Conservation (phyloP, 2,797 vertebrate species). For the Trachops cirrhosus region DNA sequence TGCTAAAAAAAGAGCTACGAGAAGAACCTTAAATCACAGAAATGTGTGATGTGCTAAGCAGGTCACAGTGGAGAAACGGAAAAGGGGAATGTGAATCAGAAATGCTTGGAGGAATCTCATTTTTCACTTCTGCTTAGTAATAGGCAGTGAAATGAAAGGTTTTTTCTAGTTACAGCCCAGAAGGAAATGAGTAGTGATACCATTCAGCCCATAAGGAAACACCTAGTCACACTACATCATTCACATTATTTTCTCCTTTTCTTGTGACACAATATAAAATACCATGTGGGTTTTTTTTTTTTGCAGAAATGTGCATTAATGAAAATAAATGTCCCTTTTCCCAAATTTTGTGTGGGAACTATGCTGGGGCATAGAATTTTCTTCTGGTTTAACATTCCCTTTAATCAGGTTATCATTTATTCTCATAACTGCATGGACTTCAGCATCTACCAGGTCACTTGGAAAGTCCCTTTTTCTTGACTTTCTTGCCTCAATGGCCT, state of each 20-base stretch:
- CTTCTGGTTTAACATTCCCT: not conserved
- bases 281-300: constrained; percentile 44
- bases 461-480: not conserved
- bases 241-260: not conserved
- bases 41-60: not conserved
- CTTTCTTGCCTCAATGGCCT: not conserved
- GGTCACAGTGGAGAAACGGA: constrained; percentile 35
- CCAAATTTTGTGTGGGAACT: not conserved
- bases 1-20: not conserved
- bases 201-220: constrained; percentile 12
- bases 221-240: not conserved
- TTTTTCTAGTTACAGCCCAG: not conserved
- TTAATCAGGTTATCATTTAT: not conserved
- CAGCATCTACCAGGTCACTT: not conserved
- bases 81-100: constrained; percentile 51
- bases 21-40: constrained; percentile 23
- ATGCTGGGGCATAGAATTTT: not conserved
- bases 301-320: constrained; percentile 27
- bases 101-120: constrained; percentile 46
- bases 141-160: constrained; percentile 53
- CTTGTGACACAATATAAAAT: constrained; percentile 15
- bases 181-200: constrained; percentile 10
- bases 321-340: constrained; percentile 39
- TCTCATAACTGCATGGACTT: not conserved
- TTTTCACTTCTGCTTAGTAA: constrained; percentile 21